Evolutionary conservation across 1,140 invertebrate species (phyloP).

Genomic region (Drosophila sproati): DNA sequence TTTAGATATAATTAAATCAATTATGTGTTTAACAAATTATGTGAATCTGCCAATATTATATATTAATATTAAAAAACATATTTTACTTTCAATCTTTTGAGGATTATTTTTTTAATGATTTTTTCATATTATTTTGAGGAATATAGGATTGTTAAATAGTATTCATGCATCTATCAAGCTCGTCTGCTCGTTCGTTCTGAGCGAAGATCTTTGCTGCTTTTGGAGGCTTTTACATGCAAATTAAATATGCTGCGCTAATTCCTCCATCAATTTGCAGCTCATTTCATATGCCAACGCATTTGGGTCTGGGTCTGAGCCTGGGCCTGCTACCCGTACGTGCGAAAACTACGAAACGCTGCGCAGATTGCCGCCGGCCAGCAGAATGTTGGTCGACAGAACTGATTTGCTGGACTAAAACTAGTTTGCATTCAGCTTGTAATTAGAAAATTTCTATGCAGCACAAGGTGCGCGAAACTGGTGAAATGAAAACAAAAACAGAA

Average conservation of each 20-base stretch:
- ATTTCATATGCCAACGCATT: conserved; percentile 81
- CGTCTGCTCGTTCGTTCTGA: background rate
- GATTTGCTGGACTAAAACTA: conserved; percentile 42
- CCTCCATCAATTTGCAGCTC: conserved; percentile 82
- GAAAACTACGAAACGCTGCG: conserved; percentile 43
- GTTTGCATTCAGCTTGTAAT: conserved; percentile 77
- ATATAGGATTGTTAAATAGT: background rate
- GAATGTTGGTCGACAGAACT: conserved; percentile 16
- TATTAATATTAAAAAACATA: too few species aligned
- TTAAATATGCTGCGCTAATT: conserved; percentile 82
- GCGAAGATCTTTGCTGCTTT: conserved; percentile 8
- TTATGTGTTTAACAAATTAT: too few species aligned
- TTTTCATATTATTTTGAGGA: background rate
- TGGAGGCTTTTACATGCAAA: conserved; percentile 41
- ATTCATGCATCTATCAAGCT: background rate
- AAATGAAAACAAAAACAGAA: conserved; percentile 83
- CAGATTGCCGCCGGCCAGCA: conserved; percentile 34
- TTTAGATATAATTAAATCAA: too few species aligned
- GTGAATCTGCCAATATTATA: too few species aligned
- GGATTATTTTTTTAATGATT: too few species aligned
- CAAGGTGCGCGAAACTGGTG: conserved; percentile 34
- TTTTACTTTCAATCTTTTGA: too few species aligned
- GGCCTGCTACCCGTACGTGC: conserved; percentile 50
- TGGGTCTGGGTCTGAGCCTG: conserved; percentile 30
- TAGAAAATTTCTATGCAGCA: conserved; percentile 70